Evolutionary conservation across 2,888 invertebrate species (phyloP).

Genomic region (Andrena bicolor): DNA sequence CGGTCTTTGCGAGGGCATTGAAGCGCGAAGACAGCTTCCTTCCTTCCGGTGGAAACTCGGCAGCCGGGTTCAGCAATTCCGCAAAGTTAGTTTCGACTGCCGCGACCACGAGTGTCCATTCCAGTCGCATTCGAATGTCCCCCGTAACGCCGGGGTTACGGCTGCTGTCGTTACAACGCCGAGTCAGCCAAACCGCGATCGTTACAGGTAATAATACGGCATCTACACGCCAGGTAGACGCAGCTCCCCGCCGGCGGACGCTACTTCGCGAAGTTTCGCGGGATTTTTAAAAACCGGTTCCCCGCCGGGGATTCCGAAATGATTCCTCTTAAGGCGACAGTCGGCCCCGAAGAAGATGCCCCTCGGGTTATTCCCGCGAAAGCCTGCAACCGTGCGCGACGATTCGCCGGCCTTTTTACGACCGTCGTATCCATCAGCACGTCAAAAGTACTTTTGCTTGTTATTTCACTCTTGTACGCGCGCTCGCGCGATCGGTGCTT

Average conservation of each 20-base stretch:
- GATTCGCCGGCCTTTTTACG: slow-evolving; percentile 15
- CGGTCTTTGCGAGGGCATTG: slow-evolving; percentile 40
- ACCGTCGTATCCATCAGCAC: neutral
- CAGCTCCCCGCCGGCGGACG: slow-evolving; percentile 37
- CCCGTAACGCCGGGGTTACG: slow-evolving; percentile 53
- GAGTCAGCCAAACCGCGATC: slow-evolving; percentile 40
- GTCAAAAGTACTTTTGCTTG: neutral
- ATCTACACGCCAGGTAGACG: slow-evolving; percentile 53
- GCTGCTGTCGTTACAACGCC: slow-evolving; percentile 45
- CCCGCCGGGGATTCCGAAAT: slow-evolving; percentile 36
- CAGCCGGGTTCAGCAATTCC: slow-evolving; percentile 49
- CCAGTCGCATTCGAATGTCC: slow-evolving; percentile 41
- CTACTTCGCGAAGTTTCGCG: slow-evolving; percentile 44
- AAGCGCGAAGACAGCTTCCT: slow-evolving; percentile 59
- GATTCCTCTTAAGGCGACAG: slow-evolving; percentile 52
- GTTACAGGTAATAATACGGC: slow-evolving; percentile 59
- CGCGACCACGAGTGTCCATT: slow-evolving; percentile 56
- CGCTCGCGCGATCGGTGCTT: slow-evolving; percentile 1
- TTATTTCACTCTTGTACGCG: slow-evolving; percentile 5
- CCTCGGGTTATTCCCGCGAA: slow-evolving; percentile 20
- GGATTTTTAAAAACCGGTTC: slow-evolving; percentile 69
- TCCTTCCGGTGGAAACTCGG: slow-evolving; percentile 60
- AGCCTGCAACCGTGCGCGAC: slow-evolving; percentile 2
- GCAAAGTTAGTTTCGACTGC: slow-evolving; percentile 56
- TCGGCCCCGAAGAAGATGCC: neutral